phyloP scores from a whole-genome alignment of 92 coral and sea anemone species.

The Chrysogorgia sp. region DNA sequence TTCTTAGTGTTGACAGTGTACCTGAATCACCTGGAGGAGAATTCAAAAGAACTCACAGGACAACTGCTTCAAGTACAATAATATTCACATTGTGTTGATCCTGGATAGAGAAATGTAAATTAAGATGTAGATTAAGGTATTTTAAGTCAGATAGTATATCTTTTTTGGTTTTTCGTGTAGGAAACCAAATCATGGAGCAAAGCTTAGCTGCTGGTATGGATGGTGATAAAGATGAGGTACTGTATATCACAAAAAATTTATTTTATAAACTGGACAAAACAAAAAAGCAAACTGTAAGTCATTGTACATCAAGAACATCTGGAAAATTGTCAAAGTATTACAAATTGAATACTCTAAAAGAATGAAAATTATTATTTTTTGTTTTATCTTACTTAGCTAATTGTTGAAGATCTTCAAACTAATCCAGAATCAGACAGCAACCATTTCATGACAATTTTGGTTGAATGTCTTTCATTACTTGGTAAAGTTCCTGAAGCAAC shows the following conservation, averaged over 20 bases:
- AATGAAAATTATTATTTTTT: not conserved
- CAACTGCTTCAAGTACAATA: constrained; percentile 87
- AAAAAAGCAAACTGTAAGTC: not conserved
- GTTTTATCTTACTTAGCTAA: constrained; percentile 28
- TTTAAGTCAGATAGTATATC: not conserved
- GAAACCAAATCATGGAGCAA: constrained; percentile 45
- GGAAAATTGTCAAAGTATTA: no score
- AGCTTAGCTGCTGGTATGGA: constrained; percentile 15
- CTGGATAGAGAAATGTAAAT: no score
- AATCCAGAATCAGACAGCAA: constrained; percentile 95
- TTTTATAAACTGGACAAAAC: not conserved
- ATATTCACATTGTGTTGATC: not conserved
- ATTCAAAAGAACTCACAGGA: constrained; percentile 79
- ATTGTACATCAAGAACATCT: not conserved
- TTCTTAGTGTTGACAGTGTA: constrained; percentile 22
- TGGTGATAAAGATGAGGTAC: constrained; percentile 23
- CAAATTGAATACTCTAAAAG: no score
- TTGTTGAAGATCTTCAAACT: constrained; percentile 76
- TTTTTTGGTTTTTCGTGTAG: not conserved
- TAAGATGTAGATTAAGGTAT: not conserved
- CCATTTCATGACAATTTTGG: constrained; percentile 86
- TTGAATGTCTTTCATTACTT: constrained; percentile 84
- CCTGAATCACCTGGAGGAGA: constrained; percentile 62
- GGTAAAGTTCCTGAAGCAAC: constrained; percentile 96
- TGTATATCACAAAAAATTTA: not conserved